A percentile compares a stretch with the other conserved stretches of the same genome.
Evolutionary conservation across 1,140 invertebrate genomes (phyloP).

Genomic region (Nautilus pompilius): DNA sequence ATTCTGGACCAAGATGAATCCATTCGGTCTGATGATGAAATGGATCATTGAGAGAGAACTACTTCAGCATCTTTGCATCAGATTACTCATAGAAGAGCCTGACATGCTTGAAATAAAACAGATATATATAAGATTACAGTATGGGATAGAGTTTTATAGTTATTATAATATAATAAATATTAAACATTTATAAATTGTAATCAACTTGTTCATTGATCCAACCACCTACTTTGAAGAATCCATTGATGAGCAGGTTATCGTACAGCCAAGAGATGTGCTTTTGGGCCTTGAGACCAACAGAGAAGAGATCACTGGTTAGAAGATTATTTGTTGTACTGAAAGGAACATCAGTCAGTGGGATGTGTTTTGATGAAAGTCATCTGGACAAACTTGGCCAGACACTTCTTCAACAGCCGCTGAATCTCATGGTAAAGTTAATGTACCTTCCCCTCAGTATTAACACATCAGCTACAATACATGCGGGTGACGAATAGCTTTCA

Average conservation of each 20-base stretch:
- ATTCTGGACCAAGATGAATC: no score
- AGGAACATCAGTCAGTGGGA: background rate
- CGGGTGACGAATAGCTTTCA: no score
- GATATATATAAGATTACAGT: no score
- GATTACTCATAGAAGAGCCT: background rate
- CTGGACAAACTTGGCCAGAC: constrained; percentile 11
- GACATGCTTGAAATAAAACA: no score
- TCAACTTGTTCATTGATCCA: no score
- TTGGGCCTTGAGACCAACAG: constrained; percentile 2
- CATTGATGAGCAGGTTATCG: background rate
- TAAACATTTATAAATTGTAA: no score
- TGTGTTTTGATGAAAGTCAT: background rate
- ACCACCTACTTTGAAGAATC: constrained; percentile 8
- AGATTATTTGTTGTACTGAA: background rate
- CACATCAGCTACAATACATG: background rate
- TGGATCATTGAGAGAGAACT: constrained; percentile 5
- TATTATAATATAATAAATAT: no score
- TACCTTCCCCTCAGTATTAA: constrained; percentile 1
- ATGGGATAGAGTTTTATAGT: no score
- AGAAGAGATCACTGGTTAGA: background rate
- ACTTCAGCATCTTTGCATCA: constrained; percentile 1
- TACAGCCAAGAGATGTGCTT: background rate
- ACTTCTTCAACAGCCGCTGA: constrained; percentile 5
- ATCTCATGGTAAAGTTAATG: constrained; percentile 8
- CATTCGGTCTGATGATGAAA: background rate